These are phyloP conservation scores for Umimayanthus chanpuru DNA, from an alignment of 92 coral and sea anemone species.

Conservation along the genomic window DNA sequence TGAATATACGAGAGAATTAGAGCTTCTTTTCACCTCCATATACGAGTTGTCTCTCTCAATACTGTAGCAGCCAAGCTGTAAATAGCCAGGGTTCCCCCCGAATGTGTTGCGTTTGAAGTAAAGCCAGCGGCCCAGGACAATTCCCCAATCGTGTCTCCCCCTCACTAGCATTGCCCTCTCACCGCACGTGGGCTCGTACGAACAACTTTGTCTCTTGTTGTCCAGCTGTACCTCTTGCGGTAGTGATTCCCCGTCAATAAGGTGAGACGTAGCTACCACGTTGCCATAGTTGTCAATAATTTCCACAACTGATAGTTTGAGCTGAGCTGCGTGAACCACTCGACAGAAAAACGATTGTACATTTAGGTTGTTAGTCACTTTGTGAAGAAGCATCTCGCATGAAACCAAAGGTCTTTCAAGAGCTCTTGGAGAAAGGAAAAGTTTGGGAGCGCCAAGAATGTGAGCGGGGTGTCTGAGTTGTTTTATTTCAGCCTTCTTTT, in stretches of 20 bases:
- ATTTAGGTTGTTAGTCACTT: constrained; percentile 9
- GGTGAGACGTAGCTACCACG: constrained; percentile 60
- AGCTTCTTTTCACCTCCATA: constrained; percentile 42
- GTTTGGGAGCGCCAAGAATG: constrained; percentile 25
- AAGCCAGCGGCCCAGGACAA: constrained; percentile 53
- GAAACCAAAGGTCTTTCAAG: constrained; percentile 20
- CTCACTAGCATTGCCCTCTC: constrained; percentile 63
- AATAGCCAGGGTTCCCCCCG: constrained; percentile 45
- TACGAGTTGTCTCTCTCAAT: constrained; percentile 45
- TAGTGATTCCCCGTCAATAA: constrained; percentile 51
- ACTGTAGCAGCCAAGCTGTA: constrained; percentile 49
- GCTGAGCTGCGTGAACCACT: constrained; percentile 53
- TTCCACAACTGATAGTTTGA: constrained; percentile 54
- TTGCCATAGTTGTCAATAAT: constrained; percentile 49
- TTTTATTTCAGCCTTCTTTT: neutral
- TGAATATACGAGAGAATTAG: constrained; percentile 20
- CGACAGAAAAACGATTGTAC: constrained; percentile 33
- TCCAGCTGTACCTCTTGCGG: constrained; percentile 54
- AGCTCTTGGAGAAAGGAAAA: constrained; percentile 4
- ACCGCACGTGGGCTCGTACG: constrained; percentile 50
- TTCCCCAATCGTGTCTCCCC: constrained; percentile 61
- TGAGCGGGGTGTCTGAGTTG: constrained; percentile 30
- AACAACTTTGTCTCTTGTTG: constrained; percentile 39
- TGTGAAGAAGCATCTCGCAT: constrained; percentile 40
- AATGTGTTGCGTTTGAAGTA: constrained; percentile 35